Conservation (phyloP, 2,888 invertebrate species). For the Cephus spinipes region DNA sequence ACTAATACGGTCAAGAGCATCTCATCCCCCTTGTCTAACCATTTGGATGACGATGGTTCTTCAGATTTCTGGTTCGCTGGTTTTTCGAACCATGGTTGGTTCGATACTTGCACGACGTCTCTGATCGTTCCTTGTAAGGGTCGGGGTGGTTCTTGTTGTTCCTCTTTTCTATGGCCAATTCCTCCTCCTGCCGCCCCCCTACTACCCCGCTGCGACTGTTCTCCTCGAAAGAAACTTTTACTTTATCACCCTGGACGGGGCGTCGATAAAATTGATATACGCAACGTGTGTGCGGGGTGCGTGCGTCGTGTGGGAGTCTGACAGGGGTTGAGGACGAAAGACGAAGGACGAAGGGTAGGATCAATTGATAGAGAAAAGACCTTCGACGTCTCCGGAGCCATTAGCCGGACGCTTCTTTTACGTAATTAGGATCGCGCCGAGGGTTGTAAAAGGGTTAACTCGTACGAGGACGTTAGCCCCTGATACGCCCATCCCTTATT, state of each 20-base stretch:
- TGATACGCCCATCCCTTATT: neutral
- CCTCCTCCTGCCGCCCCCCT: neutral
- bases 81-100: neutral
- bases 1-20: conserved; percentile 40
- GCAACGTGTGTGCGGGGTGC: neutral
- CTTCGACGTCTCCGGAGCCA: conserved; percentile 19
- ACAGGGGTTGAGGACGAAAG: conserved; percentile 3
- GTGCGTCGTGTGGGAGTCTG: conserved; percentile 9
- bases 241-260: conserved; percentile 17
- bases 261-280: conserved; percentile 35
- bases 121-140: neutral
- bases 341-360: neutral
- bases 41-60: neutral
- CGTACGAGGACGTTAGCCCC: neutral
- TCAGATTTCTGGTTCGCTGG: neutral
- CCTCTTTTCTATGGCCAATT: neutral
- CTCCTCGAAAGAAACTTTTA: conserved; percentile 24
- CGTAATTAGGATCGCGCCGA: conserved; percentile 43
- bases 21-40: neutral
- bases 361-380: neutral
- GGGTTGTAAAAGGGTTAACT: conserved; percentile 33
- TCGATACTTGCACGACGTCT: neutral
- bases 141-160: neutral
- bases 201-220: neutral
- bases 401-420: conserved; percentile 46